These are phyloP conservation scores for Chinchilla lanigera DNA, from an alignment of 2,113 vertebrate species.

Conservation along the genomic window DNA sequence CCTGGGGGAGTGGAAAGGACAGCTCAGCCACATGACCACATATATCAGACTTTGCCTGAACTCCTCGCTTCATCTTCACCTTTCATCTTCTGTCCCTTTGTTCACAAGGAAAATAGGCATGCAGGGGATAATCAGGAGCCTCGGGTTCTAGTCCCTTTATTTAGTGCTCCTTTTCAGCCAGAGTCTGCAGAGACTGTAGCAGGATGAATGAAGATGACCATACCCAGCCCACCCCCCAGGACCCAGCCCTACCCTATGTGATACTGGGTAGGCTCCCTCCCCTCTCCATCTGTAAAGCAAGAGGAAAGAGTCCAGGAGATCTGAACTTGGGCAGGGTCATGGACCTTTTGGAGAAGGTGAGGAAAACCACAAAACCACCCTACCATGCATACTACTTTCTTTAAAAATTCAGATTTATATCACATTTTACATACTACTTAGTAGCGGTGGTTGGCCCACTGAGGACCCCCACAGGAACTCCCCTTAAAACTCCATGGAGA, in stretches of 20 bases:
- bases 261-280: accelerated
- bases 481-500: not conserved
- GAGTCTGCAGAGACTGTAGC: not conserved
- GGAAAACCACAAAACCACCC: not conserved
- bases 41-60: not conserved
- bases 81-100: not conserved
- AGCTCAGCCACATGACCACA: not conserved
- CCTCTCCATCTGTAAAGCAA: not conserved
- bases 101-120: not conserved
- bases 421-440: not conserved
- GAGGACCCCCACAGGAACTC: not conserved
- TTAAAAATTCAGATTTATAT: not conserved
- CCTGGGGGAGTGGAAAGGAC: not conserved
- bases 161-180: not conserved
- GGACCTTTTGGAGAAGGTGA: not conserved
- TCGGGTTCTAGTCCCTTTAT: not conserved
- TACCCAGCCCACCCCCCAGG: no score
- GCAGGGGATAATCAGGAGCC: accelerated
- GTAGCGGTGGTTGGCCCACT: not conserved
- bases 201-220: not conserved
- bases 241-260: accelerated
- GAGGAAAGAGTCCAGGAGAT: not conserved
- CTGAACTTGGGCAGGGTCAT: not conserved
- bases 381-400: not conserved
- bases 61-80: not conserved